These are phyloP conservation scores for Lophius piscatorius DNA, from an alignment of 2,113 vertebrate species.

Conservation along the genomic window DNA sequence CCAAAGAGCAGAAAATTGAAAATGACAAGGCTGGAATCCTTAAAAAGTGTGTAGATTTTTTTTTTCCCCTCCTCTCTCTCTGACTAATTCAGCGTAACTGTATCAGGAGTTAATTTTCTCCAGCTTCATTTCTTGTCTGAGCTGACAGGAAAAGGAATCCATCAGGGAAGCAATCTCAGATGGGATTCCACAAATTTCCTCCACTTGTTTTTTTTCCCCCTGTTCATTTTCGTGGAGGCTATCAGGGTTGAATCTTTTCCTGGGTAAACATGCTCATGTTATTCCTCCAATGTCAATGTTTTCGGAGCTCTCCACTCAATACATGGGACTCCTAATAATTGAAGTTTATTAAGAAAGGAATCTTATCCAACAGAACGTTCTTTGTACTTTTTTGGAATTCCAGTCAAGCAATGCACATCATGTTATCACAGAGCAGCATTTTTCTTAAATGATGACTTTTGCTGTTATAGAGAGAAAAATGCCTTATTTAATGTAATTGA, in stretches of 20 bases:
- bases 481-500: too few relatives aligned
- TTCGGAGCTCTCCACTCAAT: slow-evolving; percentile 69
- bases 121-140: slow-evolving; percentile 83
- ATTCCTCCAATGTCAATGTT: slow-evolving; percentile 73
- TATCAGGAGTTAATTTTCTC: slow-evolving; percentile 87
- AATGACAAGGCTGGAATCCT: slow-evolving; percentile 99
- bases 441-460: too few relatives aligned
- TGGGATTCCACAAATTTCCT: slow-evolving; percentile 84
- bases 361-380: slow-evolving; percentile 56
- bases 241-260: slow-evolving; percentile 77
- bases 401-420: slow-evolving; percentile 21
- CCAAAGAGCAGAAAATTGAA: slow-evolving; percentile 99
- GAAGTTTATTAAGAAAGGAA: slow-evolving; percentile 69
- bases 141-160: slow-evolving; percentile 84
- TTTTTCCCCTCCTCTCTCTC: slow-evolving; percentile 76
- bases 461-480: too few relatives aligned
- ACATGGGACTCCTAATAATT: slow-evolving; percentile 63
- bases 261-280: slow-evolving; percentile 78
- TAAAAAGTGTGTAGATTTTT: slow-evolving; percentile 89
- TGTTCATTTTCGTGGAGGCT: slow-evolving; percentile 72
- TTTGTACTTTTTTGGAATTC: slow-evolving; percentile 61
- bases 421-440: slow-evolving; percentile 1
- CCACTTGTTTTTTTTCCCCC: slow-evolving; percentile 70
- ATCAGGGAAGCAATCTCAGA: slow-evolving; percentile 83
- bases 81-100: slow-evolving; percentile 87